phyloP scores from a whole-genome alignment of 2,797 vertebrate species.

The Enteromius trimaculatus region DNA sequence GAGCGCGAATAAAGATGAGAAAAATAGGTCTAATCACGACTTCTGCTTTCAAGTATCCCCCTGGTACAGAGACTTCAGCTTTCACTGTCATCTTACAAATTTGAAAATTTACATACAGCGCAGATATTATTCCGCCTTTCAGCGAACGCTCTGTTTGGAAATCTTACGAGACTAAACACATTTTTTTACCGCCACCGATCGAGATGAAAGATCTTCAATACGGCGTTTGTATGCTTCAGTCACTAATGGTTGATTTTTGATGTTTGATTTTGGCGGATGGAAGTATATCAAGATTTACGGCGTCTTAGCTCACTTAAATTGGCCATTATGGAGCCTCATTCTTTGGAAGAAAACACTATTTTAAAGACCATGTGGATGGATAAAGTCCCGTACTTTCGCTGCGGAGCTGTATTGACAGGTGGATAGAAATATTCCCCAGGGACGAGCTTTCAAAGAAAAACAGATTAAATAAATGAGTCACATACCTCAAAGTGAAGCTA shows the following conservation, averaged over 20 bases:
- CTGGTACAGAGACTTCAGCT: slow-evolving; percentile 57
- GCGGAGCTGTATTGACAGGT: slow-evolving; percentile 65
- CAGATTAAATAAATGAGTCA: slow-evolving; percentile 70
- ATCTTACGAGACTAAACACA: slow-evolving; percentile 21
- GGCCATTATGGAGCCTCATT: slow-evolving; percentile 21
- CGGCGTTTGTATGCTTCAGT: slow-evolving; percentile 6
- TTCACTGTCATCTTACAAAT: slow-evolving; percentile 64
- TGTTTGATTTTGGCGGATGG: slow-evolving; percentile 32
- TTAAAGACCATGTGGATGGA: slow-evolving; percentile 43
- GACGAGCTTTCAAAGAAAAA: slow-evolving; percentile 64
- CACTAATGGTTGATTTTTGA: slow-evolving; percentile 29
- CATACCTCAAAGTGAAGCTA: slow-evolving; percentile 63
- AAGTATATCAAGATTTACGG: slow-evolving; percentile 11
- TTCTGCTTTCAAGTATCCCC: slow-evolving; percentile 62
- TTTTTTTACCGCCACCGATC: slow-evolving; percentile 13
- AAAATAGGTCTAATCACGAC: slow-evolving; percentile 57
- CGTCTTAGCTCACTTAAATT: slow-evolving; percentile 26
- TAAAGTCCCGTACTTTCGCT: slow-evolving; percentile 23
- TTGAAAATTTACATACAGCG: slow-evolving; percentile 61
- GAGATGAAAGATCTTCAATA: slow-evolving; percentile 21
- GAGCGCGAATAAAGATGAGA: slow-evolving; percentile 37
- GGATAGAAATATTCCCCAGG: slow-evolving; percentile 60
- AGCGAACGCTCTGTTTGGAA: slow-evolving; percentile 2
- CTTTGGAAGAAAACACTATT: slow-evolving; percentile 38
- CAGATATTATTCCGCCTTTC: slow-evolving; percentile 19